Conservation (phyloP, 2,888 invertebrate species). For the Orgyia antiqua region DNA sequence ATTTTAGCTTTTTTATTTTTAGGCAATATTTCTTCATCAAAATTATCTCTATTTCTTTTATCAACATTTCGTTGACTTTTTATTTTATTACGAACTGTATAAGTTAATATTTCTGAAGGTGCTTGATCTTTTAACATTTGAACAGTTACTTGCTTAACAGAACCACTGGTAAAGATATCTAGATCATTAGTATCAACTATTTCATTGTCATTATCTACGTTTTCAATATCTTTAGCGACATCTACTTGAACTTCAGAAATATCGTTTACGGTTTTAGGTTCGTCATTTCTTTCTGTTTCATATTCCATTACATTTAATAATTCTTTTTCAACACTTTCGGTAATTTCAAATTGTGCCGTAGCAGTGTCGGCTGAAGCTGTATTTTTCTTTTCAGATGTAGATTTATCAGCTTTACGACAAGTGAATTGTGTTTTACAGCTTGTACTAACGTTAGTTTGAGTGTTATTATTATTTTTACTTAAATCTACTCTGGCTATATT, state of each 20-base stretch:
- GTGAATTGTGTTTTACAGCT: constrained; percentile 4
- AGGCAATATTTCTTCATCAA: constrained; percentile 26
- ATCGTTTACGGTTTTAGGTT: constrained; percentile 10
- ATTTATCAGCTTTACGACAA: constrained; percentile 24
- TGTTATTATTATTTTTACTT: constrained; percentile 12
- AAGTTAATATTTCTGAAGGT: constrained; percentile 52
- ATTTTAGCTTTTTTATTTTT: constrained; percentile 46
- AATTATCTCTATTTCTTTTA: constrained; percentile 43
- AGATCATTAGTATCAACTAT: constrained; percentile 44
- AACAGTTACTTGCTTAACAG: constrained; percentile 44
- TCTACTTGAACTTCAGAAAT: constrained; percentile 5
- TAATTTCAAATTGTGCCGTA: constrained; percentile 54
- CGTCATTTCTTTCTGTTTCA: constrained; percentile 21
- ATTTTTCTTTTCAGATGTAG: constrained; percentile 46
- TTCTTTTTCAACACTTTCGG: constrained; percentile 63
- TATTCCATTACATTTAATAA: constrained; percentile 50
- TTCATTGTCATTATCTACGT: constrained; percentile 30
- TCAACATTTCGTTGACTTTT: constrained; percentile 35
- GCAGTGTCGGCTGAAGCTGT: constrained; percentile 64
- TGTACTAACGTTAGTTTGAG: constrained; percentile 9
- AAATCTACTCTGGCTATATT: not conserved
- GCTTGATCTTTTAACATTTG: constrained; percentile 36
- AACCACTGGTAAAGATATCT: constrained; percentile 58
- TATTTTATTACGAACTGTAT: constrained; percentile 31
- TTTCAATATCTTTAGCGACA: not conserved